Evolutionary conservation across 2,113 vertebrate species (phyloP), one percentile per base, ranked within the genome.

Genomic region (Gavialis gangeticus): DNA sequence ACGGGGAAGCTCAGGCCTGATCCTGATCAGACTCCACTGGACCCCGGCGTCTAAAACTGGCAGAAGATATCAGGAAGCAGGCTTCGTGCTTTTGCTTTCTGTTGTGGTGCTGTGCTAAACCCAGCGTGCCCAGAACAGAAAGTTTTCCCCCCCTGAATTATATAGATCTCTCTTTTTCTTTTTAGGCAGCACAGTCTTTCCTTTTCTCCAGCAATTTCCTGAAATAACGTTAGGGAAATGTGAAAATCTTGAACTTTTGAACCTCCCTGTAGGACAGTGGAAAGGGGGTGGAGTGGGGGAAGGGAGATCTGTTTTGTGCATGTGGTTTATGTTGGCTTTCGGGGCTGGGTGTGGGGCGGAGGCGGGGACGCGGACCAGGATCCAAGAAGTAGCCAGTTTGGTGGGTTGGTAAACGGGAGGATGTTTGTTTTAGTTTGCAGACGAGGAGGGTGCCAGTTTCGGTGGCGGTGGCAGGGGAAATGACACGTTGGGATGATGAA

Each of bases 391-490:
- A 55, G 79, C 71, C 0, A 2, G 15, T 1, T 93, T 27, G 2
- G 85, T 88, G 93, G 96, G 95, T 93, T 34, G 18, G 86, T 91
- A 66, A 95, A 84, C 57, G 80, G 91, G 89, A 95, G 96, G 95
- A 97, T 96, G 94, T 96, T 97, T 97, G 89, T 94, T 94, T 95
- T 95, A 67, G 94, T 94, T 83, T 3, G n/a, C 94, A 95, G 94
- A 91, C 85, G 85, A 60, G 95, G 64, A 77, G 94, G 78, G 85
- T 58, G 95, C 94, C 75, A 71, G 91, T 77, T 81, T 93, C 79
- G 96, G 92, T 91, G 93, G 89, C 1, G 64, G 94, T 86, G 84
- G 93, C 86, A 60, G 91, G 87, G 83, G 84, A 77, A 60, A 58
- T 92, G 90, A 94, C 91, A 71, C 17, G 4, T 5, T 0, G 84